These are phyloP conservation scores for Camponotus floridanus DNA, from an alignment of 1,140 invertebrate genomes.

Conservation along the genomic window DNA sequence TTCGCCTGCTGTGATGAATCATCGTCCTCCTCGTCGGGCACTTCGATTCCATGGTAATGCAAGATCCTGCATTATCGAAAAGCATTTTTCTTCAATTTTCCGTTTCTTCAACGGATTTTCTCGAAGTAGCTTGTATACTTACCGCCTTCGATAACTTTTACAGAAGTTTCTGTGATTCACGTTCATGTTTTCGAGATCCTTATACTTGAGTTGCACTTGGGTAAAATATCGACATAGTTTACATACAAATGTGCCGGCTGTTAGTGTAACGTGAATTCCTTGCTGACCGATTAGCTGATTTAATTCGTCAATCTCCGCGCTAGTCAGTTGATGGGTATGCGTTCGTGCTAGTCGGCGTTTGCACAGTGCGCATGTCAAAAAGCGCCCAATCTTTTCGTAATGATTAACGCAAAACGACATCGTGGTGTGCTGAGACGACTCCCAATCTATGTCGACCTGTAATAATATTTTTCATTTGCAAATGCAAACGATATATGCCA, in stretches of 20 bases:
- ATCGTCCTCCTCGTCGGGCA: conserved; percentile 88
- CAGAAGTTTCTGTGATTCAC: conserved; percentile 88
- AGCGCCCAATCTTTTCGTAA: conserved; percentile 88
- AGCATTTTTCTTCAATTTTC: not conserved
- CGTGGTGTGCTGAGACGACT: conserved; percentile 84
- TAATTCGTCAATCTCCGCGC: conserved; percentile 89
- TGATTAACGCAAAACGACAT: conserved; percentile 86
- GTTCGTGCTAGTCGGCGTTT: conserved; percentile 91
- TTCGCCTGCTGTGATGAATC: conserved; percentile 79
- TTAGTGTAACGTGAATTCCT: conserved; percentile 89
- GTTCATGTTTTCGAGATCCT: conserved; percentile 85
- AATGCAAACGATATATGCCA: not conserved
- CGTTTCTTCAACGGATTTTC: not conserved
- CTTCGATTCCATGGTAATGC: conserved; percentile 90
- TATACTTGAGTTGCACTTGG: conserved; percentile 89
- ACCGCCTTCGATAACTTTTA: conserved; percentile 90
- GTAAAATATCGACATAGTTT: conserved; percentile 93
- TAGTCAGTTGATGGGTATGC: conserved; percentile 88
- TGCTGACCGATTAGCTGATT: conserved; percentile 89
- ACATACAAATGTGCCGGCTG: conserved; percentile 88
- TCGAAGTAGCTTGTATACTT: conserved; percentile 52
- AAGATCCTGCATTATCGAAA: conserved; percentile 87
- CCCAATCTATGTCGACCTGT: conserved; percentile 84
- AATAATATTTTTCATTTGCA: conserved; percentile 18
- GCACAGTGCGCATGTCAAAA: conserved; percentile 92